A percentile compares a stretch with the other conserved stretches of the same genome.
phyloP scores from a whole-genome alignment of 1,140 invertebrate genomes.

The Littorina saxatilis region DNA sequence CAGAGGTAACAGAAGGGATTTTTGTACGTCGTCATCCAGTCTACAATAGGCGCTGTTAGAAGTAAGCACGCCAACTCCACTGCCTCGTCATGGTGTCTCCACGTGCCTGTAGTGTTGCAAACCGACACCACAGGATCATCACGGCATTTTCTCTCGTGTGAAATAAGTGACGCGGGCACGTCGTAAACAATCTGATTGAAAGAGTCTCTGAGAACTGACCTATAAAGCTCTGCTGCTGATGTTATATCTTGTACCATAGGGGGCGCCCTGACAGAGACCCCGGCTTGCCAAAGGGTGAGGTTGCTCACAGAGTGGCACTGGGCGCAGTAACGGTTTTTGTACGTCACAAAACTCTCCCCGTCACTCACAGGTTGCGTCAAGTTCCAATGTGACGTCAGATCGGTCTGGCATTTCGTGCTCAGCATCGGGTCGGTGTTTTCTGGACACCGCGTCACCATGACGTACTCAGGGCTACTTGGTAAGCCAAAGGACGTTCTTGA shows the following conservation, averaged over 20 bases:
- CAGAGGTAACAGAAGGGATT: slow-evolving; percentile 26
- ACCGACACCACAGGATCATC: not conserved
- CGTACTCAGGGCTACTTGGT: not conserved
- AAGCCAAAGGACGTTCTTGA: not conserved
- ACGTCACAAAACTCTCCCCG: not conserved
- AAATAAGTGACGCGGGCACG: not conserved
- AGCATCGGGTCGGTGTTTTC: not conserved
- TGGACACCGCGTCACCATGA: not conserved
- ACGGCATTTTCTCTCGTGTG: not conserved
- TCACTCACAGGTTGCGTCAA: not conserved
- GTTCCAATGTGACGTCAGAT: slow-evolving; percentile 10
- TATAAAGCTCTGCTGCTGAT: not conserved
- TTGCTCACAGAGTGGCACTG: not conserved
- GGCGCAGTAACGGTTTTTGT: slow-evolving; percentile 18
- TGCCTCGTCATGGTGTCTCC: not conserved
- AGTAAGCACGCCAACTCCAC: not conserved
- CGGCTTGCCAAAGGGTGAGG: not conserved
- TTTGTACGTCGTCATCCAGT: not conserved
- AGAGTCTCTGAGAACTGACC: not conserved
- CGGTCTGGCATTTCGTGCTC: not conserved
- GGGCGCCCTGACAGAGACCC: not conserved
- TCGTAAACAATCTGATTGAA: not conserved
- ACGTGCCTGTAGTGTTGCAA: slow-evolving; percentile 4
- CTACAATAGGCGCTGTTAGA: not conserved
- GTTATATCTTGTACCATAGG: not conserved